Conservation (phyloP, 2,888 invertebrate genomes). For the Pollenia griseotomentosa region DNA sequence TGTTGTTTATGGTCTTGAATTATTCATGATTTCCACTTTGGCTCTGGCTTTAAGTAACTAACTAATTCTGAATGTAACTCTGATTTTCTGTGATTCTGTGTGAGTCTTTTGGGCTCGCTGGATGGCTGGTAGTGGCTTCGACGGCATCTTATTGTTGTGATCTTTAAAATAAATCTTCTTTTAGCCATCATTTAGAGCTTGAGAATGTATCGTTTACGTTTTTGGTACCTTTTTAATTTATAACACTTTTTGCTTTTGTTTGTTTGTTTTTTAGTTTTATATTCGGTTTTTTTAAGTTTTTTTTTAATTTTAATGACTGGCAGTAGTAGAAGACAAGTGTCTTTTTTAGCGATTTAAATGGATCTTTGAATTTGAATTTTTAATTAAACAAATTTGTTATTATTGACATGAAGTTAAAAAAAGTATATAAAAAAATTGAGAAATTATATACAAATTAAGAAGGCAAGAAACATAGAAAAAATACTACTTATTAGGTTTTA, state of each 20-base stretch:
- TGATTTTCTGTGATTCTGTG: background rate
- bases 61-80: conserved; percentile 48
- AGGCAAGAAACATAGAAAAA: background rate
- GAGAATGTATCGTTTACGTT: conserved; percentile 56
- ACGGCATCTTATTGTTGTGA: conserved; percentile 56
- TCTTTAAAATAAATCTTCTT: conserved; percentile 69
- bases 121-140: conserved; percentile 3
- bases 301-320: background rate
- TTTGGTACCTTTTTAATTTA: conserved; percentile 50
- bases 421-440: conserved; percentile 1
- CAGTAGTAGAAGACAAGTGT: conserved; percentile 60
- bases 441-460: conserved; percentile 5
- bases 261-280: background rate
- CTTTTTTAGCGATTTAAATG: conserved; percentile 70
- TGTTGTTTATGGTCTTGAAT: conserved; percentile 62
- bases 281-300: conserved; percentile 13
- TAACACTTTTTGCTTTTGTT: conserved; percentile 49
- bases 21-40: conserved; percentile 67
- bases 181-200: conserved; percentile 48
- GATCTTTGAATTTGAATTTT: conserved; percentile 71
- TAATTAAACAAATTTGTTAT: conserved; percentile 73
- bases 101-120: background rate
- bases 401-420: conserved; percentile 62
- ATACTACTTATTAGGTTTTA: conserved; percentile 32
- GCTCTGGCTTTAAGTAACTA: conserved; percentile 42